These are phyloP conservation scores for Anisognathus igniventris DNA, from an alignment of 2,797 vertebrate genomes.

Conservation along the genomic window DNA sequence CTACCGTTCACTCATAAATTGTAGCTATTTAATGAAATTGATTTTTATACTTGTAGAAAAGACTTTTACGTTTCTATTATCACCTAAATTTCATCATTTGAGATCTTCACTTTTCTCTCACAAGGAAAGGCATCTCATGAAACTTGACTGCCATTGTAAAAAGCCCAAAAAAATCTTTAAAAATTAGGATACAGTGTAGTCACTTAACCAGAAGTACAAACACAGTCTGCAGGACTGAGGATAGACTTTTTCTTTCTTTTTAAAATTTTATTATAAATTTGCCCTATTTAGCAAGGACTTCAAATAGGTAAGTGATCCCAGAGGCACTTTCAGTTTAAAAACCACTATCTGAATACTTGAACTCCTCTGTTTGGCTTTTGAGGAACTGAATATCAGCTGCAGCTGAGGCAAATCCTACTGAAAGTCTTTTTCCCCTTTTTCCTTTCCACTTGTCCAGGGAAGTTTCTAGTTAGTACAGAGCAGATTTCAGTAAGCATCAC, in stretches of 20 bases:
- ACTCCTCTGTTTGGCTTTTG: not conserved
- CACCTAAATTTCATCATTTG: not conserved
- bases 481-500: not conserved
- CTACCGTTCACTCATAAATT: not conserved
- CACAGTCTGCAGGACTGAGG: not conserved
- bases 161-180: not conserved
- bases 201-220: not conserved
- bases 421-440: not conserved
- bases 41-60: not conserved
- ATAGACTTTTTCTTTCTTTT: not conserved
- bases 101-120: not conserved
- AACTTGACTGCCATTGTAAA: not conserved
- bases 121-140: not conserved
- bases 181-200: not conserved
- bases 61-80: not conserved
- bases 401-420: not conserved
- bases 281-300: not conserved
- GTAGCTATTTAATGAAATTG: not conserved
- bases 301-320: not conserved
- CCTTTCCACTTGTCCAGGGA: not conserved
- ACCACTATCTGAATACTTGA: not conserved
- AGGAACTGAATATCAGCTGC: not conserved
- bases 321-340: not conserved
- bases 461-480: not conserved
- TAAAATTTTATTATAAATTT: not conserved